Conservation (phyloP, 2,888 invertebrate genomes). For the Merodon equestris region DNA sequence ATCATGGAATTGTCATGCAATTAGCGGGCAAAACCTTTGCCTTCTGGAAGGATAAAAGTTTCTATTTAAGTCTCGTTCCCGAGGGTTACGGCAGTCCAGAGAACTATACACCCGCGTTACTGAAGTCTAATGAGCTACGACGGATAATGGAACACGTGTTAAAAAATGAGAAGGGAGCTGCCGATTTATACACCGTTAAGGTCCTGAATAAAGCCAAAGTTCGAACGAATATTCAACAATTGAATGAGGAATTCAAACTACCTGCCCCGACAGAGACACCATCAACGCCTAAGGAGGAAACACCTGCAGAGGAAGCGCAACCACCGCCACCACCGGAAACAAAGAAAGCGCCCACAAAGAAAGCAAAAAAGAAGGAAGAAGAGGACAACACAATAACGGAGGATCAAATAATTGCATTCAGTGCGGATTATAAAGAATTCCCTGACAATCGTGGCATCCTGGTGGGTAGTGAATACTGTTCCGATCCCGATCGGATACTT, state of each 20-base stretch:
- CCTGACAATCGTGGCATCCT: conserved; percentile 75
- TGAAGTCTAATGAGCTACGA: conserved; percentile 18
- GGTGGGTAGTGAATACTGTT: conserved; percentile 75
- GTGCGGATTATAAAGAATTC: conserved; percentile 71
- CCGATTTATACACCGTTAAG: conserved; percentile 43
- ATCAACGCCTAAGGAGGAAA: too few species aligned
- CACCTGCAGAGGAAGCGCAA: too few species aligned
- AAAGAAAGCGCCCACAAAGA: not conserved
- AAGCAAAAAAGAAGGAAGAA: not conserved
- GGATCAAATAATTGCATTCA: conserved; percentile 45
- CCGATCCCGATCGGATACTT: conserved; percentile 74
- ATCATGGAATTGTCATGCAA: conserved; percentile 57
- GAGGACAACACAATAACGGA: not conserved
- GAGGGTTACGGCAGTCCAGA: conserved; percentile 27
- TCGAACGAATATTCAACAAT: conserved; percentile 15
- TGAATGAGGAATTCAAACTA: conserved; percentile 19
- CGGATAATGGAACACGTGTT: conserved; percentile 4
- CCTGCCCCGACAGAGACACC: not conserved
- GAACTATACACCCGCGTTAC: conserved; percentile 5
- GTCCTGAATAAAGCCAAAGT: conserved; percentile 26
- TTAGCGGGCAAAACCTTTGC: conserved; percentile 53
- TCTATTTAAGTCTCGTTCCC: conserved; percentile 27
- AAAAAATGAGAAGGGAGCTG: not conserved
- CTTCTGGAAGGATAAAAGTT: conserved; percentile 63
- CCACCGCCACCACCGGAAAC: too few species aligned